These are phyloP conservation scores for Noctua pronuba DNA, from an alignment of 2,888 invertebrate genomes.

Conservation along the genomic window DNA sequence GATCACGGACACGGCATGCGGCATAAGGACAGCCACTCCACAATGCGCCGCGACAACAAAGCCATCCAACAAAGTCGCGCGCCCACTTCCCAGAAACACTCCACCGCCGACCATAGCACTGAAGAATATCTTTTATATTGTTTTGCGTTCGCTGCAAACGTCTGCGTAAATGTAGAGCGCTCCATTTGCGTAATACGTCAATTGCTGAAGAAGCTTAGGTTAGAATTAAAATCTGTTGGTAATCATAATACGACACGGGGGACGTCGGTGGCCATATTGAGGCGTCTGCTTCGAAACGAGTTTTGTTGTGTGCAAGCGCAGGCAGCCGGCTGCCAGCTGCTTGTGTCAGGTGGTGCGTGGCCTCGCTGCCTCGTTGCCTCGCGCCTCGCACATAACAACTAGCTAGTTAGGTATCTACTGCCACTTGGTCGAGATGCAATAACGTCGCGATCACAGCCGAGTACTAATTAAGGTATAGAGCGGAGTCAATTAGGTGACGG, in stretches of 20 bases:
- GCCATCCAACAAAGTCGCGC: constrained; percentile 73
- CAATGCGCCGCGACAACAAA: constrained; percentile 74
- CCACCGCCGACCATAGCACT: constrained; percentile 55
- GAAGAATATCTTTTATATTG: constrained; percentile 68
- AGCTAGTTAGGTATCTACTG: constrained; percentile 62
- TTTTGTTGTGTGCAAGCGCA: constrained; percentile 85
- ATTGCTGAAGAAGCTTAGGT: constrained; percentile 43
- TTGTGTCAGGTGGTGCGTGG: constrained; percentile 87
- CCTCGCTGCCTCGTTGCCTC: constrained; percentile 78
- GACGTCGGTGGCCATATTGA: constrained; percentile 82
- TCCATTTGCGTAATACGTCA: constrained; percentile 53
- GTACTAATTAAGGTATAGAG: constrained; percentile 77
- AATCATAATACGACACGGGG: constrained; percentile 66
- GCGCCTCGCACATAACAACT: constrained; percentile 74
- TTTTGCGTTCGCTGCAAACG: constrained; percentile 67
- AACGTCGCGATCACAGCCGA: constrained; percentile 62
- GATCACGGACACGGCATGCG: constrained; percentile 78
- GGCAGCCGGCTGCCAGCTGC: constrained; percentile 87
- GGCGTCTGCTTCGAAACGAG: constrained; percentile 86
- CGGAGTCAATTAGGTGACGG: constrained; percentile 79
- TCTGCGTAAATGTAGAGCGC: constrained; percentile 63
- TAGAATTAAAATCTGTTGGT: constrained; percentile 66
- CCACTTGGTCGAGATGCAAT: constrained; percentile 58
- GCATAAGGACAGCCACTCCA: constrained; percentile 80
- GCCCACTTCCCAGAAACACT: constrained; percentile 75